Base-by-base conservation (phyloP, 92 coral and sea anemone species). In the Epizoanthus ramosus region DNA sequence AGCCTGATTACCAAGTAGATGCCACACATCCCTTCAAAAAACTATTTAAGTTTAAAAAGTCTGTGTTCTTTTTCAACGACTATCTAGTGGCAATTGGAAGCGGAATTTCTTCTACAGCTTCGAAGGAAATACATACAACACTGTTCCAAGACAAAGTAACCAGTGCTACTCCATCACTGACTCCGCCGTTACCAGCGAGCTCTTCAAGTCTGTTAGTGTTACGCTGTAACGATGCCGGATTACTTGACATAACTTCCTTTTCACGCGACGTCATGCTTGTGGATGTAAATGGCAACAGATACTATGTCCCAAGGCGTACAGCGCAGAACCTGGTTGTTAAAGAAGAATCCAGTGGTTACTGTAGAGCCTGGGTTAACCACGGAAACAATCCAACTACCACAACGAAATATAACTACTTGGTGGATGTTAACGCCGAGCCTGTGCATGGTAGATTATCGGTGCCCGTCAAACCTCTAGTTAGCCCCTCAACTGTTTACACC, bases 11-110 rank as follows among this genome's bases (percentile, higher is more conserved):
- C 28, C 28, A 17, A 28, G 41, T 13, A 10, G 6, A 2, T 52
- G 22, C 10, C 61, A 39, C 43, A 66, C 79, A 19, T 41, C 81
- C 81, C 31, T 33, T 75, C 39, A 21, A 37, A 3, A 8, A 28
- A 2, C 31, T 4, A 18, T 84, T 92, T 57, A 15, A 69, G 59
- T 93, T 93, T 41, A 91, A 93, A 54, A 93, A 93, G 58, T 93
- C 98, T 14, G 84, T 86, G 57, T 93, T 93, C 90, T 91, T 93
- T 57, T 84, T 83, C 70, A 81, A 93, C 68, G 79, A 88, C 65
- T 85, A 91, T 71, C 52, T 93, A 19, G 93, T 93, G 31, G 81
- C 91, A 64, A 21, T 91, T 45, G 98, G 98, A 8, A 93, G 93
- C 64, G 74, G 25, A 70, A 77, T 77, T 21, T 31, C 6, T 17